Conservation (phyloP, 2,888 invertebrate genomes). For the Rhagium mordax region DNA sequence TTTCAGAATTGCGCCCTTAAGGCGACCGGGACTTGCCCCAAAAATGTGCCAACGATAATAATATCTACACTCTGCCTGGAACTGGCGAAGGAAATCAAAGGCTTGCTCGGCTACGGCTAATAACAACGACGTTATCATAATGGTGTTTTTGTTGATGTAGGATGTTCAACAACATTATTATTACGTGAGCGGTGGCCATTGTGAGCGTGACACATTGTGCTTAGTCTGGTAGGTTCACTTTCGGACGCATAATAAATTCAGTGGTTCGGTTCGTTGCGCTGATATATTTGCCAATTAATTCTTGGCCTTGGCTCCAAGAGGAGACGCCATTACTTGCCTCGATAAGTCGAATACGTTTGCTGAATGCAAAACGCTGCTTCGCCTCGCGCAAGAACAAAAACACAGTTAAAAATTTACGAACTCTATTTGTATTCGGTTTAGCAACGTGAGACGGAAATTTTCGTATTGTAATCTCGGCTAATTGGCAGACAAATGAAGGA, state of each 20-base stretch:
- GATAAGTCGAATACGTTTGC: constrained; percentile 34
- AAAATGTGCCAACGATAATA: no score
- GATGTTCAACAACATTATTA: not conserved
- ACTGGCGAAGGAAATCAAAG: no score
- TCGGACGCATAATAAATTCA: constrained; percentile 56
- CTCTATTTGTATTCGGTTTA: constrained; percentile 2
- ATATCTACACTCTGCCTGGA: no score
- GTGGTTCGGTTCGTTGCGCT: constrained; percentile 56
- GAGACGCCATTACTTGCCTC: constrained; percentile 20
- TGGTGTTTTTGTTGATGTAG: constrained; percentile 1
- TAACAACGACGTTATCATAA: constrained; percentile 2
- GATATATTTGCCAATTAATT: constrained; percentile 61
- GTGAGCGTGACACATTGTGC: constrained; percentile 32
- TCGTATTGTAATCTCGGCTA: constrained; percentile 27
- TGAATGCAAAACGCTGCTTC: constrained; percentile 30
- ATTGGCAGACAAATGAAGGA: constrained; percentile 26
- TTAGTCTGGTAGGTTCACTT: constrained; percentile 45
- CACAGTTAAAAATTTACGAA: constrained; percentile 17
- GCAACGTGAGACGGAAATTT: constrained; percentile 7
- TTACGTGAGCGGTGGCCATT: constrained; percentile 11
- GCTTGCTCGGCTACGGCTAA: not conserved
- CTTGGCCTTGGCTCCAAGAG: constrained; percentile 51
- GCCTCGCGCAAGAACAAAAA: constrained; percentile 24
- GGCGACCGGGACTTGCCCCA: no score
- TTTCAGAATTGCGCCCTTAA: no score